Percentiles rank a stretch among this genome's conserved stretches.
These are phyloP conservation scores for Chaetodon trifascialis DNA, from an alignment of 2,113 vertebrate species.

Conservation along the genomic window DNA sequence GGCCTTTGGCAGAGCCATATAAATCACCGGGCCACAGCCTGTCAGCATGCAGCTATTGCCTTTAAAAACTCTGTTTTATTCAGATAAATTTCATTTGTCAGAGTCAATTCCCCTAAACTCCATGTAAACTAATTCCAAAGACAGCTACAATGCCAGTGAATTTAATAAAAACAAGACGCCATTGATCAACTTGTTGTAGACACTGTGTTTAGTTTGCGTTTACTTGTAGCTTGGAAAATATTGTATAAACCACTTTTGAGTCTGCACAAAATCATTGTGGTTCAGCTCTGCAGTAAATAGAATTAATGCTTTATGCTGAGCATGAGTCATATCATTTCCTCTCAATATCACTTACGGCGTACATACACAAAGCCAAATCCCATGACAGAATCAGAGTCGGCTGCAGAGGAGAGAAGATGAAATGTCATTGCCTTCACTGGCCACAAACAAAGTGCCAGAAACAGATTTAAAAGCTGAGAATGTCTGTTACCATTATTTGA, in stretches of 20 bases:
- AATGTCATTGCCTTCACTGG: conserved; percentile 52
- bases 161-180: conserved; percentile 81
- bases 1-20: conserved; percentile 75
- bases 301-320: conserved; percentile 77
- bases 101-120: conserved; percentile 82
- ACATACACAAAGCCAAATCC: conserved; percentile 57
- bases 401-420: conserved; percentile 55
- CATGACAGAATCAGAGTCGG: conserved; percentile 56
- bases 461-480: conserved; percentile 53
- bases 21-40: conserved; percentile 83
- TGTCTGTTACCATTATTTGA: conserved; percentile 40
- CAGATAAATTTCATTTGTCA: conserved; percentile 87
- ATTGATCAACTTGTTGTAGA: conserved; percentile 86
- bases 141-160: conserved; percentile 74
- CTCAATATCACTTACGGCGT: conserved; percentile 66
- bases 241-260: conserved; percentile 61
- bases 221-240: conserved; percentile 66
- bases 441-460: conserved; percentile 54
- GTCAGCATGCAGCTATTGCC: conserved; percentile 76
- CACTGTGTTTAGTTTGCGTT: conserved; percentile 74
- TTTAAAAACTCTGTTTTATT: conserved; percentile 85
- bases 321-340: conserved; percentile 64
- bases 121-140: conserved; percentile 84
- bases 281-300: conserved; percentile 69
- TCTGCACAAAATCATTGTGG: conserved; percentile 56